Conservation (phyloP, 2,888 invertebrate species). For the Drosophila subsilvestris region DNA sequence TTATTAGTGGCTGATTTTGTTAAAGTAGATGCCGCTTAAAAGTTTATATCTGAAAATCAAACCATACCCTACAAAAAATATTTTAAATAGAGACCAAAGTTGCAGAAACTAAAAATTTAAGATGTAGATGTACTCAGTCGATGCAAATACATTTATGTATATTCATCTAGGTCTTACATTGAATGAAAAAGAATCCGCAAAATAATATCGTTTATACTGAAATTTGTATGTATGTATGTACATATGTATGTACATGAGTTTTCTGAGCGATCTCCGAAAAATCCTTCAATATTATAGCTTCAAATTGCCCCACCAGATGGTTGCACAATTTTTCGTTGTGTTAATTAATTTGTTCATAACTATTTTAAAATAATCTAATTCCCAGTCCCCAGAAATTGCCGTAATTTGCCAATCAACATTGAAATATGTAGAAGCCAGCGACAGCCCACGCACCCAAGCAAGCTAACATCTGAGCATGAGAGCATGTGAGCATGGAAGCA, state of each 20-base stretch:
- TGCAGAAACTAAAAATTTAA: no score
- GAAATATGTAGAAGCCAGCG: constrained; percentile 60
- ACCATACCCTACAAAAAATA: no score
- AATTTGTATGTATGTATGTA: no score
- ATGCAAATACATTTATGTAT: no score
- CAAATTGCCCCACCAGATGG: constrained; percentile 8
- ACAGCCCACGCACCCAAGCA: constrained; percentile 25
- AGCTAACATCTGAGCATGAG: constrained; percentile 1
- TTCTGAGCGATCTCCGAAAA: not conserved
- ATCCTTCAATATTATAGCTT: not conserved
- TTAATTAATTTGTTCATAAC: constrained; percentile 77
- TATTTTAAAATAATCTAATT: constrained; percentile 78
- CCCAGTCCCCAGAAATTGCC: constrained; percentile 68
- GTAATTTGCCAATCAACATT: constrained; percentile 80
- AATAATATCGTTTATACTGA: no score
- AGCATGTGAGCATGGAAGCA: constrained; percentile 2
- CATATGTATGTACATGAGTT: not conserved
- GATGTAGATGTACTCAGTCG: no score
- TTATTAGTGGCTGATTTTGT: no score
- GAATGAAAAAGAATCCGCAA: no score
- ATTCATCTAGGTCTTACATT: no score
- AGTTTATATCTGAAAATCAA: no score
- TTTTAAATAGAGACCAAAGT: no score
- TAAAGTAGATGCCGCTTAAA: no score
- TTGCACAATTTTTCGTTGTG: constrained; percentile 42